Conservation (phyloP, 2,888 invertebrate genomes). For the Dynastes grantii region DNA sequence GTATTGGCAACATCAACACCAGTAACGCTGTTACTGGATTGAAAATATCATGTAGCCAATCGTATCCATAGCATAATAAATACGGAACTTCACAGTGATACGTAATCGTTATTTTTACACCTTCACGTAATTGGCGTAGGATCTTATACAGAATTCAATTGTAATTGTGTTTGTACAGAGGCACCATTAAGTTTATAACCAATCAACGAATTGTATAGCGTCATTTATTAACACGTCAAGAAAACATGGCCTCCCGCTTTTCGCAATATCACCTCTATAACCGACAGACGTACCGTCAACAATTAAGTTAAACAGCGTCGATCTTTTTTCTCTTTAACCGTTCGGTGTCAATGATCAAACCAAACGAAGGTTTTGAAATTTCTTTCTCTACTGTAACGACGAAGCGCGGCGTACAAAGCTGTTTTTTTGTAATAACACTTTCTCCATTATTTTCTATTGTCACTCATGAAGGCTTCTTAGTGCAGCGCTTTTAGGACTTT, state of each 20-base stretch:
- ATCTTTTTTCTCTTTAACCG: not conserved
- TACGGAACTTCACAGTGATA: no score
- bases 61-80: no score
- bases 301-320: not conserved
- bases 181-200: constrained; percentile 32
- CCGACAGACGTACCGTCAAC: not conserved
- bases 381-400: not conserved
- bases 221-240: constrained; percentile 29
- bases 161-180: constrained; percentile 9
- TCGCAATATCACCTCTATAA: constrained; percentile 11
- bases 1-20: no score
- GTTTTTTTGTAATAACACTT: not conserved
- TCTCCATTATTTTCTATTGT: not conserved
- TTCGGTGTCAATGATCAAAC: not conserved
- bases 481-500: not conserved
- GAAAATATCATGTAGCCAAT: no score
- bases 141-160: constrained; percentile 3
- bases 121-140: constrained; percentile 12
- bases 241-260: constrained; percentile 40
- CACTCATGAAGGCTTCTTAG: no score
- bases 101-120: constrained; percentile 11
- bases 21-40: no score
- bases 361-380: not conserved
- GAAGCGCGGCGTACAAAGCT: not conserved
- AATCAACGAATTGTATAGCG: constrained; percentile 9